Evolutionary conservation across 2,113 vertebrate genomes (phyloP).

Genomic region (Delphinapterus leucas): DNA sequence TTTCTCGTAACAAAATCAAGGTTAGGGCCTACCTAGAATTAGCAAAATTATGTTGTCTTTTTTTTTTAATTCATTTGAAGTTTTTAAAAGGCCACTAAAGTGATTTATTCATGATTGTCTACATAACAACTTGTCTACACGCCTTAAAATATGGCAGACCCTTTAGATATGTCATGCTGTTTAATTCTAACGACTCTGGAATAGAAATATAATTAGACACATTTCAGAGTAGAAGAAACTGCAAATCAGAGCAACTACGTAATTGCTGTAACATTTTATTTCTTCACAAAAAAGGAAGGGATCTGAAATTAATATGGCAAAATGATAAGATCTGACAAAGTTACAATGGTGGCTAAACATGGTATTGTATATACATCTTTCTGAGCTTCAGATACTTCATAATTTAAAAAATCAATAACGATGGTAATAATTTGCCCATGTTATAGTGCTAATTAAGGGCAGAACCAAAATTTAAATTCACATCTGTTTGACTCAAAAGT

Average conservation of each 20-base stretch:
- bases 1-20: not conserved
- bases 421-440: not conserved
- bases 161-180: not conserved
- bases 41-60: constrained; percentile 19
- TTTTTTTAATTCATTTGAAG: not conserved
- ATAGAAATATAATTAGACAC: not conserved
- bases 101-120: not conserved
- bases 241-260: not conserved
- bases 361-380: not conserved
- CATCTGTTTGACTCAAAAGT: constrained; percentile 9
- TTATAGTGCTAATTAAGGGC: not conserved
- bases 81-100: constrained; percentile 4
- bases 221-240: not conserved
- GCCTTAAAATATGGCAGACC: not conserved
- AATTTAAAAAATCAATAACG: not conserved
- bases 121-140: no score
- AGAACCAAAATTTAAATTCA: not conserved
- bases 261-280: not conserved
- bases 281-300: not conserved
- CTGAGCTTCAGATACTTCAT: not conserved
- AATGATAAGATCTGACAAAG: not conserved
- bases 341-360: not conserved
- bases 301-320: not conserved
- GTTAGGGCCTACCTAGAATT: not conserved
- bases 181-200: not conserved